Base-by-base conservation (phyloP, 2,113 vertebrate species). In the Plestiodon gilberti region DNA sequence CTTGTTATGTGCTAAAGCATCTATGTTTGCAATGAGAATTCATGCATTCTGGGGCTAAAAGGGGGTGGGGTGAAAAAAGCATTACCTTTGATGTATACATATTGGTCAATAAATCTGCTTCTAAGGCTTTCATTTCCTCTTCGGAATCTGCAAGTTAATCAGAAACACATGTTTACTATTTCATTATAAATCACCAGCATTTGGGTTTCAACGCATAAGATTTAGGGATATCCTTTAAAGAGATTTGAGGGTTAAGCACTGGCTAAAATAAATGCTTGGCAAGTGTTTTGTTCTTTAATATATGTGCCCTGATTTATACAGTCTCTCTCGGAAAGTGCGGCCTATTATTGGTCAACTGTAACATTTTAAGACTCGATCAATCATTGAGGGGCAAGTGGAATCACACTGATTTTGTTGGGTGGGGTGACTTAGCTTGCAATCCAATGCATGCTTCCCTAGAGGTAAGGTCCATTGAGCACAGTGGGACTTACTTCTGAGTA, bases 31-130 rank as follows among this genome's bases (percentile, higher is more conserved):
- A 95, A 92, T 87, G 84, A 92, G 86, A 95, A 91, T 89, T 90
- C 30, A 78, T 91, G 88, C 87, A 70, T 85, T 90, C 84, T 80
- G 77, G 82, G 79, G 40, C 90, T 90, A 89, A 86, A 95, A 15
- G 6, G 62, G 38, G 62, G 13, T 9, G 30, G 67, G 78, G 92
- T 82, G 89, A 83, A 83, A 92, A 94, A 93, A 90, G 77, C 89
- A 87, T 88, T 97, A 99, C 98, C 98, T 98, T 98, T 93, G 98
- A 97, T 93, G 97, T 94, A 91, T 98, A 96, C 94, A 99, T 97
- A 93, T 96, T 97, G 94, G 97, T 97, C 96, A 99, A 95, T 89
- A 99, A 96, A 94, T 99, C 98, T 94, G 98, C 96, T 91, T 98
- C 98, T 84, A 98, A 91, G 0, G 95, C 95, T 94, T 97, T 97